A percentile compares a stretch with the other conserved stretches of the same genome.
Conservation (phyloP, 1,140 invertebrate species). For the Triops cancriformis region DNA sequence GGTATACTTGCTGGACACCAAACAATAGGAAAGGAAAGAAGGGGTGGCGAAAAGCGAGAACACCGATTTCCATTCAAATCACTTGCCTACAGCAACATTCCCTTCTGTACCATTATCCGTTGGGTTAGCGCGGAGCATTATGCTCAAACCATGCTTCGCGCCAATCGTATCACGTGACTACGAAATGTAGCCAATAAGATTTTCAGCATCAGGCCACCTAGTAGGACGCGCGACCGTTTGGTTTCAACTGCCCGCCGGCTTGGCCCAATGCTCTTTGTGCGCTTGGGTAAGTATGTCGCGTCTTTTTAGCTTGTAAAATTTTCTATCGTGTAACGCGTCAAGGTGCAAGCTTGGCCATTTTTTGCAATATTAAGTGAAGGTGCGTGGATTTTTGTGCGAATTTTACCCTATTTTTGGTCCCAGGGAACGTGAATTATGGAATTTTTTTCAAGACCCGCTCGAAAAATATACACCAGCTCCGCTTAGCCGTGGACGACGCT, state of each 20-base stretch:
- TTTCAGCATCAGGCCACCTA: slow-evolving; percentile 8
- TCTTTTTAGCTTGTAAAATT: slow-evolving; percentile 16
- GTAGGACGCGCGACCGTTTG: slow-evolving; percentile 17
- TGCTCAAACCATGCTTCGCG: background rate
- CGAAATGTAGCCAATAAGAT: background rate
- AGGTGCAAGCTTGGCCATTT: slow-evolving; percentile 19
- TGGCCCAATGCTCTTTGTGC: slow-evolving; percentile 17
- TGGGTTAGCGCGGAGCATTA: background rate
- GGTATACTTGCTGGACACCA: slow-evolving; percentile 7
- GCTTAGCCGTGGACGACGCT: background rate
- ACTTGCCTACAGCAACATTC: slow-evolving; percentile 14
- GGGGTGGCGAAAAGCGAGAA: too few species aligned
- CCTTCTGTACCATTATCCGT: background rate
- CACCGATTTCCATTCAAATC: slow-evolving; percentile 6
- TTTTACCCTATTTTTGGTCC: slow-evolving; percentile 24
- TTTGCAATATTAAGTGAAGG: slow-evolving; percentile 17
- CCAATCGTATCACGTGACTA: background rate
- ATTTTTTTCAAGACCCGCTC: slow-evolving; percentile 23
- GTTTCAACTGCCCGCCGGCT: slow-evolving; percentile 17
- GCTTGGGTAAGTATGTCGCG: slow-evolving; percentile 20
- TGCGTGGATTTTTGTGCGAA: slow-evolving; percentile 26
- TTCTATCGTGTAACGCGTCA: slow-evolving; percentile 17
- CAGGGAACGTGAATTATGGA: slow-evolving; percentile 16
- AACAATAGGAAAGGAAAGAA: slow-evolving; percentile 2
- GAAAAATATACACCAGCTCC: slow-evolving; percentile 17